Conservation (phyloP, 2,888 invertebrate genomes). For the Melangyna quadrimaculata region DNA sequence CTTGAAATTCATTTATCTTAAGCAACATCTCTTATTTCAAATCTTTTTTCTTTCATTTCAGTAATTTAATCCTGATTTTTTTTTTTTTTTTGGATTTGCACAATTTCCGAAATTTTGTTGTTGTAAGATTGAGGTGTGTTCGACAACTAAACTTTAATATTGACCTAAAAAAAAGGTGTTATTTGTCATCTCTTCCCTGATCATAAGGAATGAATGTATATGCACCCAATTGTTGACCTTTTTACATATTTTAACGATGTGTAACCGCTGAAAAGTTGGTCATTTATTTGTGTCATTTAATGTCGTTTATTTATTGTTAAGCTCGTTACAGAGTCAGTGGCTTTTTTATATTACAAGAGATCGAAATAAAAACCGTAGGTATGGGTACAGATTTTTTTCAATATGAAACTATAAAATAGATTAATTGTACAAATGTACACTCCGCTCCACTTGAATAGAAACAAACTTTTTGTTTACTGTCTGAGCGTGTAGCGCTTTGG, state of each 20-base stretch:
- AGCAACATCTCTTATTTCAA: conserved; percentile 20
- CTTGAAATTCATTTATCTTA: conserved; percentile 16
- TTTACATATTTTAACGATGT: not conserved
- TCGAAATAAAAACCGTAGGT: too few relatives aligned
- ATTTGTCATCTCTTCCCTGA: not conserved
- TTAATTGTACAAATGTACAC: too few relatives aligned
- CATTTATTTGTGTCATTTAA: not conserved
- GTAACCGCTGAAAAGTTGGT: not conserved
- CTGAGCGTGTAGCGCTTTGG: too few relatives aligned
- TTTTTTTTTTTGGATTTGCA: not conserved
- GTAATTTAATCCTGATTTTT: not conserved
- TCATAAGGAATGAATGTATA: not conserved
- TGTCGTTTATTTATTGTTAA: too few relatives aligned
- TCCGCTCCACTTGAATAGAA: too few relatives aligned
- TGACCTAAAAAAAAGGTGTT: conserved; percentile 18
- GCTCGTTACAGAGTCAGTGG: too few relatives aligned
- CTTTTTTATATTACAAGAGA: too few relatives aligned
- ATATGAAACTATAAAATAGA: too few relatives aligned
- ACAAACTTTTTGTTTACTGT: too few relatives aligned
- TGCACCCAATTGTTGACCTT: not conserved
- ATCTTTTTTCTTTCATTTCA: not conserved
- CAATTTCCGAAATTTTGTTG: not conserved
- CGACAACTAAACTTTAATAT: not conserved
- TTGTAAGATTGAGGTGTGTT: conserved; percentile 25
- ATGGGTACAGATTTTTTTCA: too few relatives aligned